Percentiles rank a stretch among this genome's conserved stretches.
phyloP scores from a whole-genome alignment of 1,140 invertebrate species.

The Conus betulinus region DNA sequence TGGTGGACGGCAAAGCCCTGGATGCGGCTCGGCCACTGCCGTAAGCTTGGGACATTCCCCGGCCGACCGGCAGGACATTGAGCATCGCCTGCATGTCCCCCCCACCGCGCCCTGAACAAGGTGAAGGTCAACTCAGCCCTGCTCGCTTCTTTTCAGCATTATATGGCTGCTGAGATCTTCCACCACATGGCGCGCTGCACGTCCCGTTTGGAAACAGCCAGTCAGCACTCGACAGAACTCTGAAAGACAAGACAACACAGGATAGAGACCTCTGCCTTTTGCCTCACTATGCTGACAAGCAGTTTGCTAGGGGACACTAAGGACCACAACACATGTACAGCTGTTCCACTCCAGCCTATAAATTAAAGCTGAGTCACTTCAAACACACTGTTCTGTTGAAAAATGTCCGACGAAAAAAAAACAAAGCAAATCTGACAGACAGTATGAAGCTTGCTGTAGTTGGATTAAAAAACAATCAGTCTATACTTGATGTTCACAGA shows the following conservation, averaged over 20 bases:
- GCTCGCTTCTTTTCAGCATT: conserved; percentile 11
- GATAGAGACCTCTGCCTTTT: background rate
- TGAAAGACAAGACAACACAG: conserved; percentile 22
- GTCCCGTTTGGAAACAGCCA: conserved; percentile 30
- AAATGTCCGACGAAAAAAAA: too few species aligned
- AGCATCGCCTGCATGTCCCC: background rate
- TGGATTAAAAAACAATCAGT: too few species aligned
- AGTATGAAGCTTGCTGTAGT: too few species aligned
- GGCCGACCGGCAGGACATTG: background rate
- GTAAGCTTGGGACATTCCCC: background rate
- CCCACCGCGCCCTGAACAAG: background rate
- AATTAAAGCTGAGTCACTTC: too few species aligned
- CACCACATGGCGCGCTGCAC: conserved; percentile 35
- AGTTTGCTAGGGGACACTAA: too few species aligned
- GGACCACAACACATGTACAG: too few species aligned
- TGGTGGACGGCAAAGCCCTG: background rate
- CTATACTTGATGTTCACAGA: too few species aligned
- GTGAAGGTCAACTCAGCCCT: background rate
- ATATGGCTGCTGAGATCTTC: conserved; percentile 35
- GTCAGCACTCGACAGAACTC: conserved; percentile 24
- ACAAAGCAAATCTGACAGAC: too few species aligned
- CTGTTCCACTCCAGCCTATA: too few species aligned
- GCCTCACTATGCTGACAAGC: too few species aligned
- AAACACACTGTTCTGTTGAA: too few species aligned
- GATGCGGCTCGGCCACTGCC: background rate